Evolutionary conservation across 2,797 vertebrate species (phyloP).

Genomic region (Gadopsis marmoratus): DNA sequence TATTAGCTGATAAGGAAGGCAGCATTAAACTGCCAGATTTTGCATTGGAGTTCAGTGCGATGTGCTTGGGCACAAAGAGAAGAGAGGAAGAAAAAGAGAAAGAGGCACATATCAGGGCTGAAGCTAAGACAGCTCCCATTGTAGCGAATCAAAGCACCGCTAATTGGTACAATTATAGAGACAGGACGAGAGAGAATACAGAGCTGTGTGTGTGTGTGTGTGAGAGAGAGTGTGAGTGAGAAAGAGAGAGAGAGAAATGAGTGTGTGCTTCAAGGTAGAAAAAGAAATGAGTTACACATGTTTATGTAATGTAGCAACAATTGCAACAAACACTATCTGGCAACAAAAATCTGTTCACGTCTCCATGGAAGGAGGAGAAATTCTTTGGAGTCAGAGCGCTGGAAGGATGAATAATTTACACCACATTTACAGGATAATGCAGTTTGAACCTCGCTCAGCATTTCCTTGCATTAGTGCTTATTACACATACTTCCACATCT

Average conservation of each 20-base stretch:
- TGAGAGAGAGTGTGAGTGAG: neutral
- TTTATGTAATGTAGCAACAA: slow-evolving; percentile 38
- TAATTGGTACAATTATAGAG: slow-evolving; percentile 68
- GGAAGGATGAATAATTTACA: slow-evolving; percentile 66
- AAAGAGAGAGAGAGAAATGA: neutral
- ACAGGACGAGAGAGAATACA: slow-evolving; percentile 34
- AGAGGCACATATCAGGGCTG: slow-evolving; percentile 37
- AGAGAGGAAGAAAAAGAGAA: slow-evolving; percentile 18
- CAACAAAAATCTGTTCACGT: slow-evolving; percentile 19
- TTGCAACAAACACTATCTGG: slow-evolving; percentile 30
- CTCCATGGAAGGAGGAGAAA: slow-evolving; percentile 26
- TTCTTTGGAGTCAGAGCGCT: slow-evolving; percentile 33
- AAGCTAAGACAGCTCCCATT: slow-evolving; percentile 52
- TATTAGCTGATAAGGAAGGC: slow-evolving; percentile 30
- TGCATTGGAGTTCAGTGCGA: slow-evolving; percentile 15
- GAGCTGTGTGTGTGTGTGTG: slow-evolving; percentile 11
- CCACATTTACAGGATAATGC: slow-evolving; percentile 54
- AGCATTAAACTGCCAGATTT: slow-evolving; percentile 26
- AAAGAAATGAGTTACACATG: slow-evolving; percentile 38
- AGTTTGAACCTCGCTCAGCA: slow-evolving; percentile 41
- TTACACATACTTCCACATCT: slow-evolving; percentile 23
- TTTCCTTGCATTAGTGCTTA: slow-evolving; percentile 56
- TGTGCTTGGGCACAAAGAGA: slow-evolving; percentile 9
- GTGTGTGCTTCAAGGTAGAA: slow-evolving; percentile 20
- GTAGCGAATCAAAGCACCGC: slow-evolving; percentile 49